Conservation (phyloP, 1,140 invertebrate species). For the Plutomurus gul region DNA sequence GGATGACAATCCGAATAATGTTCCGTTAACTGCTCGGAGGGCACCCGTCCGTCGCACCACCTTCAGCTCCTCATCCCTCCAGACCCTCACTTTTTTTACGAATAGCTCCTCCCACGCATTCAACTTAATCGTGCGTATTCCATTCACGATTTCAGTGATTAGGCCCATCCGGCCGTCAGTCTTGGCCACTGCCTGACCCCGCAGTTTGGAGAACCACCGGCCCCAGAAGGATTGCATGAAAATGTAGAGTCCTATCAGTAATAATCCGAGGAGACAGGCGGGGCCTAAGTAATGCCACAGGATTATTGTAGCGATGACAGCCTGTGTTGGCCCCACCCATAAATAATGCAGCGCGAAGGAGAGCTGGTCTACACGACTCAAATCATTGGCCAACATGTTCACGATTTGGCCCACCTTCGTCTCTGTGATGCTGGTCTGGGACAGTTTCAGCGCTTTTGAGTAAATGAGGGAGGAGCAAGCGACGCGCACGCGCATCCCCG, state of each 20-base stretch:
- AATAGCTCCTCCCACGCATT: slow-evolving; percentile 25
- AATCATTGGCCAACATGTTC: slow-evolving; percentile 82
- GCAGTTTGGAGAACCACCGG: slow-evolving; percentile 57
- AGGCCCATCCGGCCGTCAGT: slow-evolving; percentile 64
- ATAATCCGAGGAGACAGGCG: slow-evolving; percentile 71
- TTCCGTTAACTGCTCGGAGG: slow-evolving; percentile 59
- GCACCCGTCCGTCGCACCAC: slow-evolving; percentile 58
- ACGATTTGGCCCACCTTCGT: slow-evolving; percentile 86
- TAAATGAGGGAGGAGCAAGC: slow-evolving; percentile 64
- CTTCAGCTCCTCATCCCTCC: slow-evolving; percentile 57
- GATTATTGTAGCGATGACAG: slow-evolving; percentile 73
- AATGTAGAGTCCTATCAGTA: neutral
- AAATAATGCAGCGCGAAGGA: slow-evolving; percentile 67
- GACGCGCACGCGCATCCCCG: slow-evolving; percentile 64
- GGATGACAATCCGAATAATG: slow-evolving; percentile 57
- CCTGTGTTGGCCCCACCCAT: slow-evolving; percentile 81
- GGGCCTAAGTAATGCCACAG: slow-evolving; percentile 75
- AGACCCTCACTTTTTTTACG: neutral
- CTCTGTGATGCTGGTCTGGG: slow-evolving; percentile 70
- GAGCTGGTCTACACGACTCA: slow-evolving; percentile 47
- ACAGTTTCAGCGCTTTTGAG: slow-evolving; percentile 61
- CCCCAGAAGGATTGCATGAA: slow-evolving; percentile 58
- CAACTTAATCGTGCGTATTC: slow-evolving; percentile 37
- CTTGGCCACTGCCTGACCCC: slow-evolving; percentile 56
- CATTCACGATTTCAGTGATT: slow-evolving; percentile 63